Conservation (phyloP, 2,797 vertebrate species). For the Chiroxiphia lanceolata region DNA sequence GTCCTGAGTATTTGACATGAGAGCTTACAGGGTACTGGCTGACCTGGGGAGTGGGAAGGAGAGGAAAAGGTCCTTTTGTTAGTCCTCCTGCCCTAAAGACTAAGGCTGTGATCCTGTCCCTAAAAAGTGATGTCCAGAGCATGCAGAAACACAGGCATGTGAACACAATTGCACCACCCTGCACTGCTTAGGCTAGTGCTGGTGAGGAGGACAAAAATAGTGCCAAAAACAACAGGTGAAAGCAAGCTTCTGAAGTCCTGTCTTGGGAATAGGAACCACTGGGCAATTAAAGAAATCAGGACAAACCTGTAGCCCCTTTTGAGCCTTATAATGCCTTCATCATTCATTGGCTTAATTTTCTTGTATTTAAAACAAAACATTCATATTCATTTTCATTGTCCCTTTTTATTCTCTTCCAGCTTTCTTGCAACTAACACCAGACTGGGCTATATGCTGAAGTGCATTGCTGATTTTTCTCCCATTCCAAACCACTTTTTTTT, state of each 20-base stretch:
- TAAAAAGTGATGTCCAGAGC: background rate
- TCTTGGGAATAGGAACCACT: background rate
- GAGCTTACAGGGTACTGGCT: accelerated
- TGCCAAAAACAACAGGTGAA: background rate
- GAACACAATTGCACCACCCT: background rate
- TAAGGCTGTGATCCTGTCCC: background rate
- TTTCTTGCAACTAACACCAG: background rate
- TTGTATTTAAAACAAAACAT: background rate
- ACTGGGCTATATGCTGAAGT: background rate
- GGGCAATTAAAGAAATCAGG: background rate
- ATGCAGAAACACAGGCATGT: background rate
- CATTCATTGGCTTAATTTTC: background rate
- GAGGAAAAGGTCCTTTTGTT: background rate
- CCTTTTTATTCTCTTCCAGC: background rate
- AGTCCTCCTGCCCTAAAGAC: background rate
- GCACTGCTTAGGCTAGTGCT: background rate
- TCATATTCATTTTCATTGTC: background rate
- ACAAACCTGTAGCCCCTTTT: background rate
- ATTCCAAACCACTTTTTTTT: background rate
- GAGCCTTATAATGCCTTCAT: background rate
- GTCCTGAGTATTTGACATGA: background rate
- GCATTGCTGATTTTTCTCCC: background rate
- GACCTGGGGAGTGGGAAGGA: background rate
- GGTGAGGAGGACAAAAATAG: background rate
- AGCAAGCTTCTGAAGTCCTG: background rate